A percentile compares a stretch with the other conserved stretches of the same genome.
phyloP scores from a whole-genome alignment of 1,140 invertebrate genomes.

The Trichogramma pretiosum region DNA sequence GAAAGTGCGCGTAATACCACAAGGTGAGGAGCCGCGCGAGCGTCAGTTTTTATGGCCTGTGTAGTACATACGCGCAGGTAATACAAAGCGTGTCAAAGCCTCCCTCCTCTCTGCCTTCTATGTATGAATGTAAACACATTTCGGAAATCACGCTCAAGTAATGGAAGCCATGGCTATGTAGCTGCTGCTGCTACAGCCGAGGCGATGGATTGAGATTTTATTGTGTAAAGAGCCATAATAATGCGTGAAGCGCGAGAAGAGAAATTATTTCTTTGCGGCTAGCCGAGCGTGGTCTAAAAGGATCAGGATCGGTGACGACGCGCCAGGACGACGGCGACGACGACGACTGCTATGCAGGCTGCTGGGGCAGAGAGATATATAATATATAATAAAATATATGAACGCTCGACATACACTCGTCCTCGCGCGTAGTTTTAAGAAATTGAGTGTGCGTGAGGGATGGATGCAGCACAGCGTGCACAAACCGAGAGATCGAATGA shows the following conservation, averaged over 20 bases:
- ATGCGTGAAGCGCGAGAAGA: conserved; percentile 24
- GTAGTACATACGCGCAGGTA: too few species aligned
- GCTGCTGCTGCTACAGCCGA: not conserved
- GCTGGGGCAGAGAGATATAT: conserved; percentile 18
- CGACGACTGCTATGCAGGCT: too few species aligned
- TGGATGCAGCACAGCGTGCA: too few species aligned
- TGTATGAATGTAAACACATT: too few species aligned
- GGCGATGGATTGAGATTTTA: conserved; percentile 32
- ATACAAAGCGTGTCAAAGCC: too few species aligned
- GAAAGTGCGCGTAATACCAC: not conserved
- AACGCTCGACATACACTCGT: conserved; percentile 20
- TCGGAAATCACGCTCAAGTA: not conserved
- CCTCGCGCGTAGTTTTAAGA: too few species aligned
- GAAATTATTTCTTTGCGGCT: conserved; percentile 35
- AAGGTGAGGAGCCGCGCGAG: not conserved
- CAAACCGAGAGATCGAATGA: too few species aligned
- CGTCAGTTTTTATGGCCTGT: too few species aligned
- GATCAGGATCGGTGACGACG: conserved; percentile 33
- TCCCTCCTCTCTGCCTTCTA: too few species aligned
- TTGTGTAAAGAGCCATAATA: conserved; percentile 44
- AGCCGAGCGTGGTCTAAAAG: conserved; percentile 43
- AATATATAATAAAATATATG: conserved; percentile 12
- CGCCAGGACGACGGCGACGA: too few species aligned
- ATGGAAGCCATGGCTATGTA: not conserved
- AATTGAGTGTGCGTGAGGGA: conserved; percentile 1